A percentile compares a stretch with the other conserved stretches of the same genome.
phyloP scores from a whole-genome alignment of 64 coral and sea anemone species.

The Montipora foliosa region DNA sequence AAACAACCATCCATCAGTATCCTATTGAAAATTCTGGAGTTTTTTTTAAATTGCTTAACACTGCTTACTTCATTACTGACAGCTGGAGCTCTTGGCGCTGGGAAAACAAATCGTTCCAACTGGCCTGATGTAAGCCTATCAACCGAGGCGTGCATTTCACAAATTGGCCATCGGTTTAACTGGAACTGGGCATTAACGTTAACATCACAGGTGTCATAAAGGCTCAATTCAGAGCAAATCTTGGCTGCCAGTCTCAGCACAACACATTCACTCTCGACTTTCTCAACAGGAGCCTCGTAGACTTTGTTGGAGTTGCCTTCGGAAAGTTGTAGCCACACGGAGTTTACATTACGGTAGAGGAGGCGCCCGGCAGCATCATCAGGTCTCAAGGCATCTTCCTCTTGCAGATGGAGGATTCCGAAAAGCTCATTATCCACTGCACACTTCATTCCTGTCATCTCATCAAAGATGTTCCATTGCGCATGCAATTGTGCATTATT shows the following conservation, averaged over 20 bases:
- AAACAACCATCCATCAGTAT: too few species aligned
- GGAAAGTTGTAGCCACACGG: conserved; percentile 65
- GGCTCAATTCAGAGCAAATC: conserved; percentile 58
- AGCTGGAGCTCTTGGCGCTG: neutral
- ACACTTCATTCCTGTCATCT: conserved; percentile 18
- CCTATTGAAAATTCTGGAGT: too few species aligned
- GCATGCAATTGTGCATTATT: conserved; percentile 7
- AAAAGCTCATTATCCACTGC: conserved; percentile 31
- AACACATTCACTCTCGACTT: neutral
- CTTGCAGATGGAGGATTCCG: conserved; percentile 24
- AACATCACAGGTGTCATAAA: conserved; percentile 8
- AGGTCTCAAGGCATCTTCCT: conserved; percentile 54
- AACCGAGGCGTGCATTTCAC: conserved; percentile 75
- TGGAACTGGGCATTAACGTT: conserved; percentile 71
- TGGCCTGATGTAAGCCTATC: conserved; percentile 68
- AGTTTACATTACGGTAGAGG: conserved; percentile 60
- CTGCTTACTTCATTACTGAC: conserved; percentile 15
- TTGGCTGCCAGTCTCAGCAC: conserved; percentile 45
- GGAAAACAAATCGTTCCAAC: conserved; percentile 57
- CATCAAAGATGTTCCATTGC: neutral
- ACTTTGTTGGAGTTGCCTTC: conserved; percentile 22
- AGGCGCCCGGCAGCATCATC: conserved; percentile 84
- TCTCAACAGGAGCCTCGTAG: conserved; percentile 53
- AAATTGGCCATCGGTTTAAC: conserved; percentile 76
- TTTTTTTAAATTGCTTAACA: too few species aligned